Evolutionary conservation across 2,797 vertebrate genomes (phyloP), one percentile per base, ranked within the genome.

Genomic region (Phyllotis vaccarum): DNA sequence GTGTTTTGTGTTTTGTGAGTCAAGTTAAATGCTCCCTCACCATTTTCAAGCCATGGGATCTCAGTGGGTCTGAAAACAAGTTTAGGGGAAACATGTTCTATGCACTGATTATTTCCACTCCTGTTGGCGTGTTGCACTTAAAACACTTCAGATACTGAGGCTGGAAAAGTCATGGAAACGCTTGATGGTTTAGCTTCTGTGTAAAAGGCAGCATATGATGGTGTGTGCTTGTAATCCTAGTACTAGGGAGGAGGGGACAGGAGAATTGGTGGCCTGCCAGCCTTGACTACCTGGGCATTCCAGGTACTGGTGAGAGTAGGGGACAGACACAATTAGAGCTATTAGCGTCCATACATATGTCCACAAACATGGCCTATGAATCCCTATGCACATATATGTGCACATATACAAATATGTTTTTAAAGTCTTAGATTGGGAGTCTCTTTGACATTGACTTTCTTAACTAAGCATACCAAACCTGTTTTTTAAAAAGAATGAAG

Each of bases 41-140:
- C 58, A 58, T 58, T 58, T 58, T 58, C 4, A 58, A 22, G 6
- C 37, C 8, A 8, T 16, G 0, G 3, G 21, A 22, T 3, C 40
- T 78, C 9, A 17, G 34, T 1, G 14, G 46, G 17, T 19, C n/a
- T 19, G 14, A 8, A 27, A 46, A 40, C 0, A 0, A 75, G 10
- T 9, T 6, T 76, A 12, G 46, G 16, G 79, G 6, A 62, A 72
- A 5, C 2, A 0, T 19, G 27, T 9, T 58, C 1, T 31, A 12
- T 34, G 31, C 14, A 2, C 6, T 7, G 2, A 54, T 56, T 2
- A 5, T 56, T 80, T 31, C 62, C 17, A 16, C 5, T 52, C 31
- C 1, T 70, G 78, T 3, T 13, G 9, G 21, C 76, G 3, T 56
- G 24, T 8, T 49, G 14, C 29, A 16, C 75, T 78, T 49, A 31